These are phyloP conservation scores for Nematolebias whitei DNA, from an alignment of 2,113 vertebrate species.

Conservation along the genomic window DNA sequence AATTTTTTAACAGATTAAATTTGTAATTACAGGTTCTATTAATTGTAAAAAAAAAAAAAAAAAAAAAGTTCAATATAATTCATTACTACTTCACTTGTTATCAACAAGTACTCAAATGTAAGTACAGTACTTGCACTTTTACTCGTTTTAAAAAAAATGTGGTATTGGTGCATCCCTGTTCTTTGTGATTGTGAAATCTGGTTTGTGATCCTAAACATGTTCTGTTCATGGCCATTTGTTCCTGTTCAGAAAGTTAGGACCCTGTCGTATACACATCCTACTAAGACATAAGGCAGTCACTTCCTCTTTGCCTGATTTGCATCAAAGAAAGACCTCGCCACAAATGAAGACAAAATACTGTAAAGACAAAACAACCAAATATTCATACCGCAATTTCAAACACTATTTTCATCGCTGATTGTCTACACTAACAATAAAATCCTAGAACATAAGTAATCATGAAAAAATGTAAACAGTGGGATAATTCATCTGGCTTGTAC, in stretches of 20 bases:
- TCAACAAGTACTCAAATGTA: too few relatives aligned
- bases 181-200: slow-evolving; percentile 30
- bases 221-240: slow-evolving; percentile 6
- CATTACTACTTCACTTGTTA: too few relatives aligned
- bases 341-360: slow-evolving; percentile 29
- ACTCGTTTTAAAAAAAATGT: too few relatives aligned
- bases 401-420: slow-evolving; percentile 70
- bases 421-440: slow-evolving; percentile 68
- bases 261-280: slow-evolving; percentile 14
- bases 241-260: slow-evolving; percentile 15
- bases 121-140: too few relatives aligned
- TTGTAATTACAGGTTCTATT: too few relatives aligned
- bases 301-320: slow-evolving; percentile 16
- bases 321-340: slow-evolving; percentile 15
- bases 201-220: slow-evolving; percentile 9
- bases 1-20: too few relatives aligned
- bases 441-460: slow-evolving; percentile 63
- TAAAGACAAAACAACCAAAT: slow-evolving; percentile 14
- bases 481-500: slow-evolving; percentile 38
- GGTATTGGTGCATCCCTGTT: neutral
- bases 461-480: slow-evolving; percentile 67
- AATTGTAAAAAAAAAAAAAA: too few relatives aligned
- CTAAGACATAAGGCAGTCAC: slow-evolving; percentile 62
- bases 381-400: slow-evolving; percentile 18
- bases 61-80: too few relatives aligned